Evolutionary conservation across 2,888 invertebrate species (phyloP).

Genomic region (Lucinisca nassula): DNA sequence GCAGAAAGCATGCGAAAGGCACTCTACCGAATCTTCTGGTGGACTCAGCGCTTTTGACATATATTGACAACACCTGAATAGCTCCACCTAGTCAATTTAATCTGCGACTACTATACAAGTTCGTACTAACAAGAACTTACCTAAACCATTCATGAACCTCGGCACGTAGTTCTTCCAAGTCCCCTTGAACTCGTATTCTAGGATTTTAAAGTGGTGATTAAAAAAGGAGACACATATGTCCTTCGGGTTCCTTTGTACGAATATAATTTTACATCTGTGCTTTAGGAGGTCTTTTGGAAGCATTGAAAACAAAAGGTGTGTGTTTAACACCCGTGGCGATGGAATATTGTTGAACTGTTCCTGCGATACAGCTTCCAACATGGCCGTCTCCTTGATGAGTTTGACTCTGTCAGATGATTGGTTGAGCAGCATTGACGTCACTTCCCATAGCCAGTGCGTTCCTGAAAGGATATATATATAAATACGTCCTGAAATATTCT

Average conservation of each 20-base stretch:
- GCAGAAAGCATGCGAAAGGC: no score
- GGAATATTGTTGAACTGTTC: constrained; percentile 60
- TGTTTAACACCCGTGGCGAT: constrained; percentile 73
- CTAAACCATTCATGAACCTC: constrained; percentile 69
- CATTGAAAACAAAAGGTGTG: constrained; percentile 70
- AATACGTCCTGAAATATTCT: no score
- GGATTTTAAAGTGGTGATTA: constrained; percentile 74
- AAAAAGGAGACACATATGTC: constrained; percentile 77
- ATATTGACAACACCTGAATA: no score
- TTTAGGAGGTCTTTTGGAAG: constrained; percentile 70
- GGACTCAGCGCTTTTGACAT: no score
- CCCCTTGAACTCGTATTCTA: constrained; percentile 72
- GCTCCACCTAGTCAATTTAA: no score
- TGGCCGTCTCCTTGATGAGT: constrained; percentile 73
- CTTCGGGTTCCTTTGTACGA: constrained; percentile 76
- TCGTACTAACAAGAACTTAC: no score
- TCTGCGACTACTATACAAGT: no score
- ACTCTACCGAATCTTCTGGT: no score
- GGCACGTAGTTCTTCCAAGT: constrained; percentile 69
- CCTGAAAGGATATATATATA: no score
- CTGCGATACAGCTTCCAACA: constrained; percentile 72
- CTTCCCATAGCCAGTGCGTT: constrained; percentile 80
- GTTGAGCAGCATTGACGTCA: constrained; percentile 72
- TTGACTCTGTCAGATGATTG: constrained; percentile 71
- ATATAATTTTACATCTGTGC: constrained; percentile 72